Evolutionary conservation across 2,888 invertebrate genomes (phyloP).

Genomic region (Microchrysa polita): DNA sequence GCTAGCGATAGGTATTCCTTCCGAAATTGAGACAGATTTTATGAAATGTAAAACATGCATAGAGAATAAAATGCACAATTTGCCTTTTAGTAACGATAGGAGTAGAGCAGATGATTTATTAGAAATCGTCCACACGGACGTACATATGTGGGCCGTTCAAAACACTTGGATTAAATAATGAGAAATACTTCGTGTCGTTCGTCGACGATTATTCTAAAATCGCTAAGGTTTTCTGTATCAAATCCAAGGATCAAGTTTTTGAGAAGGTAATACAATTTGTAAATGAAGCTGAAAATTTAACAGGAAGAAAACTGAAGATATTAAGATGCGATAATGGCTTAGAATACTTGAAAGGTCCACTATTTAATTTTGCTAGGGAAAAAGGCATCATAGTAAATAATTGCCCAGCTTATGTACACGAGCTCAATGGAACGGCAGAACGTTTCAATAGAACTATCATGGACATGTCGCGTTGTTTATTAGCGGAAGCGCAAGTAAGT

Average conservation of each 20-base stretch:
- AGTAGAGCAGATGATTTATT: slow-evolving; percentile 38
- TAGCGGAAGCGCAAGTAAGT: slow-evolving; percentile 51
- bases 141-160: slow-evolving; percentile 46
- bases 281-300: slow-evolving; percentile 51
- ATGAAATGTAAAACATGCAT: slow-evolving; percentile 47
- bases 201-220: slow-evolving; percentile 52
- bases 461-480: slow-evolving; percentile 51
- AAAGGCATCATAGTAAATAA: slow-evolving; percentile 51
- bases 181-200: slow-evolving; percentile 52
- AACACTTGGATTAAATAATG: slow-evolving; percentile 46
- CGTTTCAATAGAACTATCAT: slow-evolving; percentile 51
- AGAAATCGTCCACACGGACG: slow-evolving; percentile 40
- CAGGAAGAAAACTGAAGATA: slow-evolving; percentile 48
- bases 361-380: slow-evolving; percentile 50
- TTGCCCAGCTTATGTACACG: slow-evolving; percentile 53
- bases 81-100: slow-evolving; percentile 49
- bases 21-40: slow-evolving; percentile 41
- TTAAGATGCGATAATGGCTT: slow-evolving; percentile 52
- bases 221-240: slow-evolving; percentile 49
- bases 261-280: slow-evolving; percentile 50
- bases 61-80: slow-evolving; percentile 49
- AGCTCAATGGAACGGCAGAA: slow-evolving; percentile 53
- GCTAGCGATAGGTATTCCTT: slow-evolving; percentile 44
- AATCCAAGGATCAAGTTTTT: slow-evolving; percentile 49
- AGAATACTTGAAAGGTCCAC: slow-evolving; percentile 47